A percentile compares a stretch with the other conserved stretches of the same genome.
Conservation (phyloP, 1,140 invertebrate species). For the Eriocheir sinensis region DNA sequence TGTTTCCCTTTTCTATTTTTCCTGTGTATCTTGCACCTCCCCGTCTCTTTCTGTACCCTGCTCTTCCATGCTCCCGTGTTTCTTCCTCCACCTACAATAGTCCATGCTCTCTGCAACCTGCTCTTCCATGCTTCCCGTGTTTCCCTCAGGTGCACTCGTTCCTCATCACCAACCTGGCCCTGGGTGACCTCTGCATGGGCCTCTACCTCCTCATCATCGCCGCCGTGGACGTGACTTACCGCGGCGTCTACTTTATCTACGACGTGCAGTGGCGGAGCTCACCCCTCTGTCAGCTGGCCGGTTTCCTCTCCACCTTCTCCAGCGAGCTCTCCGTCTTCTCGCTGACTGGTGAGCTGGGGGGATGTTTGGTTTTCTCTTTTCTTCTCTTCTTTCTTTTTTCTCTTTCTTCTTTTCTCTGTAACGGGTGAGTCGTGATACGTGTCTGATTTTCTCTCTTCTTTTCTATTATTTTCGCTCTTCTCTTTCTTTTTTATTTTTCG, state of each 20-base stretch:
- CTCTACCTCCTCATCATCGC: conserved; percentile 84
- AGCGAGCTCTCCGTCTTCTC: conserved; percentile 81
- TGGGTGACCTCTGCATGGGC: conserved; percentile 84
- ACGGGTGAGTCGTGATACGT: too few species aligned
- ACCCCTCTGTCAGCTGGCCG: not conserved
- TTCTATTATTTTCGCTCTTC: too few species aligned
- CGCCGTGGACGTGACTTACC: conserved; percentile 83
- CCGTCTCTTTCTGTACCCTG: not conserved
- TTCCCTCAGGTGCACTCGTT: conserved; percentile 83
- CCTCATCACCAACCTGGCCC: conserved; percentile 86
- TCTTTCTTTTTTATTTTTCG: too few species aligned
- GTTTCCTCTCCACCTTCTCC: not conserved
- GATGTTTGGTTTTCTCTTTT: too few species aligned
- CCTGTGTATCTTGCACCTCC: not conserved
- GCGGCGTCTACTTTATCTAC: conserved; percentile 80
- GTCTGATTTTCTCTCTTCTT: too few species aligned
- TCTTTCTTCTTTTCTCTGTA: too few species aligned
- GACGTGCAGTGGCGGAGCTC: too few species aligned
- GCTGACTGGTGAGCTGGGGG: conserved; percentile 81
- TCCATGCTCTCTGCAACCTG: too few species aligned
- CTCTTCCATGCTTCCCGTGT: too few species aligned
- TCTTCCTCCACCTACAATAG: not conserved
- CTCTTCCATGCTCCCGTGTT: not conserved
- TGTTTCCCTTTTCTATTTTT: not conserved
- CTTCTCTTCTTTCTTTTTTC: not conserved